Evolutionary conservation across 2,888 invertebrate genomes (phyloP), one percentile per base, ranked within the genome.

Genomic region (Chaitophorus viminalis): DNA sequence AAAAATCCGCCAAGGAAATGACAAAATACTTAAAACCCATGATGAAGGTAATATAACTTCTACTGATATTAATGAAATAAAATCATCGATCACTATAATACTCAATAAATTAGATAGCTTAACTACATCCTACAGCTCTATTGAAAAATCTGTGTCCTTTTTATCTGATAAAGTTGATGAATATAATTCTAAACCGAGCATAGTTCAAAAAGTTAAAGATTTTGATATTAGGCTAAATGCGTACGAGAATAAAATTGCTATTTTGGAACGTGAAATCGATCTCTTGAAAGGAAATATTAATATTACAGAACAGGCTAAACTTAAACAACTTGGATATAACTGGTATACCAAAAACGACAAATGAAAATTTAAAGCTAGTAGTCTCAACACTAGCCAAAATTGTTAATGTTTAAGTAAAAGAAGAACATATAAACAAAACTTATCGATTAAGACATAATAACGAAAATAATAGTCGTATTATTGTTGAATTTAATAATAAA

Each of bases 391-490:
- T 76, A 46, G 75, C 75, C 29, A 76, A 76, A 76, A 76, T 76
- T 76, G 75, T 76, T 46, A 76, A 76, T 1, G 29, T 76, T n/a
- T n/a, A 76, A 76, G n/a, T 76, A 17, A 76, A 76, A 76, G 75
- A 76, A n/a, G 74, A 75, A n/a, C n/a, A 76, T 46, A 31, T 76
- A 46, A 46, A 76, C 17, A 76, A 76, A 76, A 76, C 29, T 29
- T 76, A 46, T n/a, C 29, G 75, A 46, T 29, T 76, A 46, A 76
- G 17, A 46, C 11, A 46, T 76, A 46, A 17, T 29, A n/a, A 76
- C 29, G 17, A 76, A 76, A 46, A 76, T 76, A 76, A 76, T 46
- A 76, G 46, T 29, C 75, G n/a, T 76, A 46, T 76, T 76, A 76
- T 76, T 1, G 46, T 76, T 60, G 60, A 60, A 60, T 60, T 54